These are phyloP conservation scores for Smittia sp. DNA, from an alignment of 2,888 invertebrate species.

Conservation along the genomic window DNA sequence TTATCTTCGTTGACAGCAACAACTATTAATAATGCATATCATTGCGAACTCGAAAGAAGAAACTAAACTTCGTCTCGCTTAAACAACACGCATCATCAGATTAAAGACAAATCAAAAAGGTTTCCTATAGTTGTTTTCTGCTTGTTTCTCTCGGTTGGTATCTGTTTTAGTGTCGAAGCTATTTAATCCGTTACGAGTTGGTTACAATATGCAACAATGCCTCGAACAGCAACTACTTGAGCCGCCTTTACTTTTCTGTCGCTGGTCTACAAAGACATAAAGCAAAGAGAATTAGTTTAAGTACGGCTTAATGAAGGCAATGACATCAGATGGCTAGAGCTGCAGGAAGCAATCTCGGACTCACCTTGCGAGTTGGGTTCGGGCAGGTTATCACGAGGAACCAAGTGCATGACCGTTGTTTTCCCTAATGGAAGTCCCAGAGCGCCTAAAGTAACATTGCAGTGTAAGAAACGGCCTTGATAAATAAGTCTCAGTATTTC, in stretches of 20 bases:
- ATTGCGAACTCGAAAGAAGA: neutral
- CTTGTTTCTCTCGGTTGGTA: neutral
- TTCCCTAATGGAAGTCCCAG: conserved; percentile 95
- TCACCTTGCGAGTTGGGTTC: conserved; percentile 97
- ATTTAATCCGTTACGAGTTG: conserved; percentile 44
- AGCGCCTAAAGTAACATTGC: conserved; percentile 97
- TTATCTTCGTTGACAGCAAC: neutral
- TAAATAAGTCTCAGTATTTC: conserved; percentile 98
- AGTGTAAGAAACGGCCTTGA: conserved; percentile 99
- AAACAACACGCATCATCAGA: neutral
- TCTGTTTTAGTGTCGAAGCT: conserved; percentile 19
- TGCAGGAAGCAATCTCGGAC: conserved; percentile 41
- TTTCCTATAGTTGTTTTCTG: neutral
- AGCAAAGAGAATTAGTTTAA: too few species aligned
- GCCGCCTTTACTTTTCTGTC: conserved; percentile 93
- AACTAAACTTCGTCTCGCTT: neutral
- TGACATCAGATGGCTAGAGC: neutral
- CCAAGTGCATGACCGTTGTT: conserved; percentile 99
- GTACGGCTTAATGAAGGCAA: neutral
- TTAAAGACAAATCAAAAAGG: neutral
- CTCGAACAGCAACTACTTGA: conserved; percentile 93
- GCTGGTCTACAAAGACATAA: conserved; percentile 73
- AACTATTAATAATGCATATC: neutral
- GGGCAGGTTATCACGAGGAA: conserved; percentile 97
- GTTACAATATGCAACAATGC: conserved; percentile 91